These are phyloP conservation scores for Sarcophaga peregrina DNA, from an alignment of 1,140 invertebrate species.

Conservation along the genomic window DNA sequence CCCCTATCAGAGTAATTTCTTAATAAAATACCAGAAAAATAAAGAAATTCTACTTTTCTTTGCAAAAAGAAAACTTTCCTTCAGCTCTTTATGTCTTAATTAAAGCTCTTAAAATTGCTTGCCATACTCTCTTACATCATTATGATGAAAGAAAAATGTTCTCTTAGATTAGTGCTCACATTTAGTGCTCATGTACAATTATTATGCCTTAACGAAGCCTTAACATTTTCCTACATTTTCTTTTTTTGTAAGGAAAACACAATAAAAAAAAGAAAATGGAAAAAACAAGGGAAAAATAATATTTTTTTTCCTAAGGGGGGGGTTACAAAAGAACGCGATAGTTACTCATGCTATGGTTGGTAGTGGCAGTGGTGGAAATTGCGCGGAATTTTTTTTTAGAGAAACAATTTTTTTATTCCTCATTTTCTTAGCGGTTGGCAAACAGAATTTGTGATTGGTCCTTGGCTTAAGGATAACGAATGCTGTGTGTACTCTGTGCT, in stretches of 20 bases:
- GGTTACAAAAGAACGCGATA: not conserved
- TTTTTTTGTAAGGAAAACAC: not conserved
- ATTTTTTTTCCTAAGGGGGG: not conserved
- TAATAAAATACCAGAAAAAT: too few relatives aligned
- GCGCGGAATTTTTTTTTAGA: conserved; percentile 1
- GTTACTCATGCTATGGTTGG: not conserved
- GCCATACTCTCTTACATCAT: conserved; percentile 12
- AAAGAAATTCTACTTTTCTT: too few relatives aligned
- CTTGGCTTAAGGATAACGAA: not conserved
- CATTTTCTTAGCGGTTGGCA: not conserved
- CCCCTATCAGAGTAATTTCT: too few relatives aligned
- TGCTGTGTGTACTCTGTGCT: not conserved
- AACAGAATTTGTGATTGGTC: conserved; percentile 26
- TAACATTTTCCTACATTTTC: conserved; percentile 6
- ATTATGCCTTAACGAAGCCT: not conserved
- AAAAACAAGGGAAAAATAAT: not conserved
- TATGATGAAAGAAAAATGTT: not conserved
- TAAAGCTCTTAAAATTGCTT: conserved; percentile 1
- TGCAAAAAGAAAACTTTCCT: too few relatives aligned
- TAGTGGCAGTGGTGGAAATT: conserved; percentile 5
- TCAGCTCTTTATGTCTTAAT: not conserved
- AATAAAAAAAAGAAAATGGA: not conserved
- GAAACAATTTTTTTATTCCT: not conserved
- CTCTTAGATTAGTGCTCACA: too few relatives aligned
- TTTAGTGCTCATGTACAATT: too few relatives aligned